phyloP scores from a whole-genome alignment of 2,113 vertebrate genomes.

The Oncorhynchus nerka region DNA sequence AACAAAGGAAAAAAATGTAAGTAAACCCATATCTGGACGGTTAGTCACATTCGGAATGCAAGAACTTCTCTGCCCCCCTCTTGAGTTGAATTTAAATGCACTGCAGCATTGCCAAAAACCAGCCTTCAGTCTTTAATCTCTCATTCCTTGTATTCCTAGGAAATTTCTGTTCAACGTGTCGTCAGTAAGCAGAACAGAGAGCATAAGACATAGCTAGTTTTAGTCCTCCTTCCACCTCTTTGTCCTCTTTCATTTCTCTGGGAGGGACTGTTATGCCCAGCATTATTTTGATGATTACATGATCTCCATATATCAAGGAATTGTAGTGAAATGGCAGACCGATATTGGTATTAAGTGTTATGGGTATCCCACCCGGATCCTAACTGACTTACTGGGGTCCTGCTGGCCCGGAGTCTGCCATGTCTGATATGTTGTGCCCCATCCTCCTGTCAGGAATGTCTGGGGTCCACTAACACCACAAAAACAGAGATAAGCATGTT shows the following conservation, averaged over 20 bases:
- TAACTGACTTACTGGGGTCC: conserved; percentile 85
- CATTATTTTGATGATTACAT: no score
- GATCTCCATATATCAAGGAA: no score
- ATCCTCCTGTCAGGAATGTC: conserved; percentile 92
- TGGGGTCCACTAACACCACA: conserved; percentile 81
- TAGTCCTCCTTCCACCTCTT: no score
- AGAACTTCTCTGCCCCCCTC: neutral
- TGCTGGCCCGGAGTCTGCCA: conserved; percentile 91
- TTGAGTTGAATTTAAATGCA: neutral
- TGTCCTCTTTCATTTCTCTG: no score
- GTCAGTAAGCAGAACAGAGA: neutral
- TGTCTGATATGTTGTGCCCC: conserved; percentile 94
- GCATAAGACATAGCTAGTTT: no score
- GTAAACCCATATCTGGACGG: neutral
- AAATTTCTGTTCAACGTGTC: neutral
- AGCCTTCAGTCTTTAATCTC: neutral
- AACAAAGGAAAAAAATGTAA: neutral
- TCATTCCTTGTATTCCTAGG: neutral
- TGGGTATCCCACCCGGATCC: neutral
- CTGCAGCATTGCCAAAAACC: neutral
- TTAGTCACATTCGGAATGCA: neutral
- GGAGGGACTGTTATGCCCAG: no score
- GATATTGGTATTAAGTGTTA: neutral
- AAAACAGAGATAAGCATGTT: neutral
- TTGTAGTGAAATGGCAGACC: no score